phyloP scores from a whole-genome alignment of 2,888 invertebrate genomes.

The Drosophila kanekoi region DNA sequence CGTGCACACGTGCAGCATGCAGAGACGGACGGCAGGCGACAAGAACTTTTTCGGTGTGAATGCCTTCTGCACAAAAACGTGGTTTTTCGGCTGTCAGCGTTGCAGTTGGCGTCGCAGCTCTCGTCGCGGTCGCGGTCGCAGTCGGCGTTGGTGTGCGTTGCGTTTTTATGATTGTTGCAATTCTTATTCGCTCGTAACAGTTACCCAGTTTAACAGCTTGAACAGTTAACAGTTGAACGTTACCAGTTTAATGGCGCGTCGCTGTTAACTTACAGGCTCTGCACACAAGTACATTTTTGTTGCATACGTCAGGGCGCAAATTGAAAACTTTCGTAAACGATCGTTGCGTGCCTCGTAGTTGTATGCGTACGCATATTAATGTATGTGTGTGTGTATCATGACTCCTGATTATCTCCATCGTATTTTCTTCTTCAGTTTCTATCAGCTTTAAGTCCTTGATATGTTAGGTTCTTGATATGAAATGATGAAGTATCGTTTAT shows the following conservation, averaged over 20 bases:
- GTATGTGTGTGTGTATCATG: not conserved
- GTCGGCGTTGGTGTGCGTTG: slow-evolving; percentile 15
- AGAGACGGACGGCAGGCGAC: slow-evolving; percentile 40
- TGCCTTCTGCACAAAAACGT: slow-evolving; percentile 84
- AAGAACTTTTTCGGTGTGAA: slow-evolving; percentile 83
- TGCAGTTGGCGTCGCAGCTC: slow-evolving; percentile 49
- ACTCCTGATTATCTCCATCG: too few relatives aligned
- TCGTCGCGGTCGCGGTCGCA: slow-evolving; percentile 32
- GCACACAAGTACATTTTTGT: slow-evolving; percentile 25
- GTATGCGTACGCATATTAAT: not conserved
- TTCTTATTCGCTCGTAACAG: slow-evolving; percentile 35
- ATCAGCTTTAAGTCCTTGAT: too few relatives aligned
- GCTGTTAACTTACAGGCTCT: slow-evolving; percentile 42
- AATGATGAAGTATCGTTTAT: too few relatives aligned
- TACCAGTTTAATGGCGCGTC: slow-evolving; percentile 37
- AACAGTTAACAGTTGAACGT: slow-evolving; percentile 25
- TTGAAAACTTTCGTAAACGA: slow-evolving; percentile 14
- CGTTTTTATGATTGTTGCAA: slow-evolving; percentile 48
- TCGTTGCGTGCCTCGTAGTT: slow-evolving; percentile 11
- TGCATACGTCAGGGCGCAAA: slow-evolving; percentile 56
- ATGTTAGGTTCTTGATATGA: too few relatives aligned
- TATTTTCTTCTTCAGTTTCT: too few relatives aligned
- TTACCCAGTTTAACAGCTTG: slow-evolving; percentile 37
- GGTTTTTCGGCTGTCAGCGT: slow-evolving; percentile 68
- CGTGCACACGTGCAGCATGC: slow-evolving; percentile 70